Conservation (phyloP, 2,113 vertebrate species). For the Neogobius melanostomus region DNA sequence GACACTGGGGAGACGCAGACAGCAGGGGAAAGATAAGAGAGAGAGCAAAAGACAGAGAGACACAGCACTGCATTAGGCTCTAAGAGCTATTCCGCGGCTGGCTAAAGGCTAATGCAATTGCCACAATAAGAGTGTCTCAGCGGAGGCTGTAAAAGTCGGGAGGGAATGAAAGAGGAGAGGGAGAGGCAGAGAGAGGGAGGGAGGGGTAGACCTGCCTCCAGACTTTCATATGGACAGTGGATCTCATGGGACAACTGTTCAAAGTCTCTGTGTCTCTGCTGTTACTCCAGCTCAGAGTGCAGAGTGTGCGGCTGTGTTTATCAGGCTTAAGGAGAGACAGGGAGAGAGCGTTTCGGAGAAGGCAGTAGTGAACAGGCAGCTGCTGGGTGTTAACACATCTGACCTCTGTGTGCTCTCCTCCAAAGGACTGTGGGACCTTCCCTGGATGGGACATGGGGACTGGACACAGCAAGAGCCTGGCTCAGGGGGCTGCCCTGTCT, state of each 20-base stretch:
- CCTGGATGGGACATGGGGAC: conserved; percentile 11
- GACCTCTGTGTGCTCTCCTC: conserved; percentile 64
- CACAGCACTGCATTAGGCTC: conserved; percentile 74
- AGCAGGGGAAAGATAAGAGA: conserved; percentile 46
- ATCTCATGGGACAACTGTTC: conserved; percentile 71
- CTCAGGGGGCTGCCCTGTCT: conserved; percentile 40
- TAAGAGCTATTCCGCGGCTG: conserved; percentile 71
- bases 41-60: conserved; percentile 54
- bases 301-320: conserved; percentile 39
- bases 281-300: conserved; percentile 55
- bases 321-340: conserved; percentile 57
- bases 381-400: conserved; percentile 66
- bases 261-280: conserved; percentile 62
- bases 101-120: conserved; percentile 80
- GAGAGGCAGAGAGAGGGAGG: conserved; percentile 28
- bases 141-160: conserved; percentile 68
- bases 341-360: conserved; percentile 48
- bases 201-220: conserved; percentile 65
- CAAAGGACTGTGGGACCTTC: conserved; percentile 50
- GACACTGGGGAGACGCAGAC: conserved; percentile 48
- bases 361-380: conserved; percentile 55
- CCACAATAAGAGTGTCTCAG: conserved; percentile 75
- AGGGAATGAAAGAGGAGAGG: conserved; percentile 67
- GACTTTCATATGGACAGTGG: conserved; percentile 72
- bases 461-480: conserved; percentile 23